Percentiles rank a stretch among this genome's conserved stretches.
These are phyloP conservation scores for Colletes collaris DNA, from an alignment of 2,888 invertebrate genomes.

Conservation along the genomic window DNA sequence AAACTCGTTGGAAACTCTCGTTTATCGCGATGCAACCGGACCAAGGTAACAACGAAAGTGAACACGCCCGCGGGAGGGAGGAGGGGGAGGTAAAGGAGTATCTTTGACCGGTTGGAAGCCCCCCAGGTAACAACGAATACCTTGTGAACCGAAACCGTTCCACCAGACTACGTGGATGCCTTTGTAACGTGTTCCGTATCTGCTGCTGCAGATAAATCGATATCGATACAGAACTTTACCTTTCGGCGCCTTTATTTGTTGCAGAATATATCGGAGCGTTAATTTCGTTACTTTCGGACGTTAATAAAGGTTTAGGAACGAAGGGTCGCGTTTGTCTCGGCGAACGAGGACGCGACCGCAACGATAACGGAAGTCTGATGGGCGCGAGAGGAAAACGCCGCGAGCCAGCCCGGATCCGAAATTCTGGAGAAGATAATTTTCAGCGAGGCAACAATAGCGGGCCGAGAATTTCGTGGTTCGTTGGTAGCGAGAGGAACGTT, in stretches of 20 bases:
- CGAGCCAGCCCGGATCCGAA: constrained; percentile 1
- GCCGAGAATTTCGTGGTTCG: constrained; percentile 56
- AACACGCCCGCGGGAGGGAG: constrained; percentile 11
- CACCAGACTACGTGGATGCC: neutral
- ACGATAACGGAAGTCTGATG: constrained; percentile 44
- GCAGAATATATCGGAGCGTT: too few relatives aligned
- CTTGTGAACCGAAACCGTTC: neutral
- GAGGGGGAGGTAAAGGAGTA: constrained; percentile 5
- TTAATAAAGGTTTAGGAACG: too few relatives aligned
- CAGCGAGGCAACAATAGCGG: constrained; percentile 50
- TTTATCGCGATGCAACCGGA: constrained; percentile 44
- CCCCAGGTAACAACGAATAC: neutral
- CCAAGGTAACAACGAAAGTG: constrained; percentile 33
- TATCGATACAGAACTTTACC: too few relatives aligned
- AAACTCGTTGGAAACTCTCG: constrained; percentile 44
- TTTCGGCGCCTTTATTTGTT: too few relatives aligned
- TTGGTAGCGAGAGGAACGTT: constrained; percentile 29
- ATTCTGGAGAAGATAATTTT: constrained; percentile 60
- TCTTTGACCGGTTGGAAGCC: constrained; percentile 29
- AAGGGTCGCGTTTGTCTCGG: constrained; percentile 11
- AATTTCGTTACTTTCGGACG: too few relatives aligned
- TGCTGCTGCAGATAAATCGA: neutral
- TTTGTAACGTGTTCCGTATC: neutral
- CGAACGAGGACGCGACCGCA: constrained; percentile 1
- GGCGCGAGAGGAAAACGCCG: constrained; percentile 15